Base-by-base conservation (phyloP, 2,888 invertebrate species). In the Stenchaetothrips biformis region DNA sequence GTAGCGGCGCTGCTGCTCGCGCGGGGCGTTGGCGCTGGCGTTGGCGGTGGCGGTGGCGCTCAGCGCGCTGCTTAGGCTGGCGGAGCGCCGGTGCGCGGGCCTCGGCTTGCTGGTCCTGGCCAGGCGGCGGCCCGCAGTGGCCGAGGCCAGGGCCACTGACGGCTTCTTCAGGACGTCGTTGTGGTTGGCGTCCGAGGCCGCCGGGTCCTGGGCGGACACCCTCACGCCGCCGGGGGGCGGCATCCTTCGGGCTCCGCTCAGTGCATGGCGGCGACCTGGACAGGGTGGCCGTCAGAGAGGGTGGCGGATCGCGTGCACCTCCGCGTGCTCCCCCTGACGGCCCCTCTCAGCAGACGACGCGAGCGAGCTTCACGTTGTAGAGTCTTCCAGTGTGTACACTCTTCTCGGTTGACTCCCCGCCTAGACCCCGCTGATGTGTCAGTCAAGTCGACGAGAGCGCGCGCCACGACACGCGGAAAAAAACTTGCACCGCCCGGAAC, bases 1-100 rank as follows among this genome's bases (percentile, higher is more conserved):
- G 86, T 90, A 90, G 82, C 90, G 88, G 83, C 90, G 88, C 37
- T 37, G 84, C 89, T 89, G 86, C 84, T 83, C 80, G 83, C 84
- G 83, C 82, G 88, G 81, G 83, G 84, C 48, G 86, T 86, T 27
- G 89, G 88, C 9, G 89, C 88, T 53, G 87, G 87, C 27, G 88
- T 83, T 83, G 77, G 82, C 80, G 62, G 83, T 89, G 84, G 89
- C 89, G 84, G 67, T 9, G 67, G 67, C n/a, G 37, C 37, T 4
- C 37, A 37, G 37, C 37, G 37, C 67, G 67, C 67, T 53, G 67
- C 67, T 74, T 25, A 74, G 67, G 67, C 67, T 74, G 67, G 67
- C 67, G 25, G 67, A 74, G 67, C 67, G 67, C 25, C 67, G 67
- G 67, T 74, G 67, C 67, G 67, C 67, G 8, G 67, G 67, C 67